phyloP scores from a whole-genome alignment of 2,113 vertebrate genomes.

The Cephalopterus ornatus region DNA sequence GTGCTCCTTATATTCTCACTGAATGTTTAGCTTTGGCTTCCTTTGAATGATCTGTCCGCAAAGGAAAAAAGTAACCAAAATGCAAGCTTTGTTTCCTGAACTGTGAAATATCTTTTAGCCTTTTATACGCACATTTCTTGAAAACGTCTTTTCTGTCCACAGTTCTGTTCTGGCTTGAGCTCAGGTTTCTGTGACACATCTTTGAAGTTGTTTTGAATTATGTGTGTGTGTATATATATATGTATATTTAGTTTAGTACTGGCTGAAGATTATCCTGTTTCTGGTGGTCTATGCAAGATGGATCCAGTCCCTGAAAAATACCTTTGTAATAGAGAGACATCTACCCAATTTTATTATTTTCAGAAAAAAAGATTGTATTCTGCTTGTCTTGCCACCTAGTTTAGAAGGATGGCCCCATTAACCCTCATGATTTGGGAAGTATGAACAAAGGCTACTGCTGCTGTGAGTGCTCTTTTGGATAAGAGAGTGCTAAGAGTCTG shows the following conservation, averaged over 20 bases:
- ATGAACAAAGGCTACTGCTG: background rate
- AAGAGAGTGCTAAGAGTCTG: background rate
- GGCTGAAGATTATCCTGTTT: background rate
- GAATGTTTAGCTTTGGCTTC: background rate
- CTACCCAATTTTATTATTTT: background rate
- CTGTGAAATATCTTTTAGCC: background rate
- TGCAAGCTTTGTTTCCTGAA: background rate
- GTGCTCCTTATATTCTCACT: background rate
- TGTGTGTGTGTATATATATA: background rate
- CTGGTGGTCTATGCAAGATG: background rate
- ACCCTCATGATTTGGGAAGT: background rate
- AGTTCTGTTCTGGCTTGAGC: background rate
- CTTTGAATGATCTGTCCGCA: background rate
- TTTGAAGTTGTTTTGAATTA: constrained; percentile 17
- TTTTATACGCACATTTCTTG: background rate
- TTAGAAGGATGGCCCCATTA: background rate
- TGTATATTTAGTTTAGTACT: background rate
- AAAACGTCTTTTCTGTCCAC: background rate
- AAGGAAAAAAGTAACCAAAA: background rate
- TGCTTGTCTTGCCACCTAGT: background rate
- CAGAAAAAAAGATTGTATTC: background rate
- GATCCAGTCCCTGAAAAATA: background rate
- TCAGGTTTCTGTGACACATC: background rate
- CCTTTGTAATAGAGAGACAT: background rate
- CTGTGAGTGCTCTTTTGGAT: background rate